Evolutionary conservation across 2,113 vertebrate genomes (phyloP), one percentile per base, ranked within the genome.

Genomic region (Bubo blakistoni): DNA sequence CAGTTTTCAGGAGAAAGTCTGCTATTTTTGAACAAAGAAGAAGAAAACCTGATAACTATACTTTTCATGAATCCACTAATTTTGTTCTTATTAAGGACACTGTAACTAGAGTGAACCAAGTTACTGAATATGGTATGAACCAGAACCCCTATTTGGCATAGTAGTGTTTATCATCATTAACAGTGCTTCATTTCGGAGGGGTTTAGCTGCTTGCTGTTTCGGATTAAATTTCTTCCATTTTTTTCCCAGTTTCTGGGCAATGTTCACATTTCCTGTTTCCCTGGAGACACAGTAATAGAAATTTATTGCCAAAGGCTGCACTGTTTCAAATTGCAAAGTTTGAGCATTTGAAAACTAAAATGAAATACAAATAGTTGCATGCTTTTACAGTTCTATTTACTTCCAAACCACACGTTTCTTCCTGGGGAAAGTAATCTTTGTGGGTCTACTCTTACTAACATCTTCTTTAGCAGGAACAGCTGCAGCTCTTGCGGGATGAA

Each of bases 401-500:
- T 94, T 87, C 73, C 67, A 95, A 92, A 62, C 26, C 36, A 27
- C 3, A 3, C 1, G 0, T 57, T 72, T 69, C 34, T 86, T 84
- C 27, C 77, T 34, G 42, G 12, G 46, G n/a, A 80, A 79, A 47
- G 49, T 32, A 42, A 67, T 49, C 27, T 40, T 44, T 63, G 49
- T 46, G 9, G 38, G 26, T 40, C 49, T 96, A 57, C 55, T 67
- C 78, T 91, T 73, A 91, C 46, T 3, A 3, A 78, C 2, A 5
- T 67, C 44, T 80, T 90, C 93, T 58, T 96, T 46, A 98, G 98
- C 98, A 98, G 96, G 96, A 98, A 47, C 96, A 98, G 51, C 95
- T 98, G 92, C 92, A 97, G 58, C 81, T 96, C 42, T 29, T 97
- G 47, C 34, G 54, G 74, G 88, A 87, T 88, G 98, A 98, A 92